Evolutionary conservation across 2,888 invertebrate species (phyloP).

Genomic region (Drosophila greeni): DNA sequence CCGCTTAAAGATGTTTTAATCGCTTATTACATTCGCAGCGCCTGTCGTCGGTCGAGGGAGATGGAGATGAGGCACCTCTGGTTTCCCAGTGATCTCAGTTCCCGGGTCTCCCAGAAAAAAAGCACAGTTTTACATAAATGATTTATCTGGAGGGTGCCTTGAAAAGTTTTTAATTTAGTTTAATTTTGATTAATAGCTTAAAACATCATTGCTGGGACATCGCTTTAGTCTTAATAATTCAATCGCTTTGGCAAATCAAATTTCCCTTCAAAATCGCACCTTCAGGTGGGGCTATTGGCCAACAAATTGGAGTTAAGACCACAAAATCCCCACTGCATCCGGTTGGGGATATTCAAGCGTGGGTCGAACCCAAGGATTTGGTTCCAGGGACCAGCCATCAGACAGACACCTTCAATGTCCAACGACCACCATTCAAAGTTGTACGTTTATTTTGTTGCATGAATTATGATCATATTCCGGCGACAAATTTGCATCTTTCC

Average conservation of each 20-base stretch:
- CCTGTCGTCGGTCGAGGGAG: slow-evolving; percentile 24
- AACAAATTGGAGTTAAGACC: slow-evolving; percentile 29
- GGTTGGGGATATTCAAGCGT: slow-evolving; percentile 40
- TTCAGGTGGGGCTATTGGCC: slow-evolving; percentile 1
- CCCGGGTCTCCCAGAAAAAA: slow-evolving; percentile 3
- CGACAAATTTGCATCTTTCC: slow-evolving; percentile 67
- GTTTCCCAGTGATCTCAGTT: slow-evolving; percentile 46
- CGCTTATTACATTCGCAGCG: slow-evolving; percentile 71
- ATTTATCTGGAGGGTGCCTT: not conserved
- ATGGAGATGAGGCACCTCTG: slow-evolving; percentile 7
- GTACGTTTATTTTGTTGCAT: slow-evolving; percentile 75
- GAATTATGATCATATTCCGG: slow-evolving; percentile 76
- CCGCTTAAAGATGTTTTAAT: slow-evolving; percentile 75
- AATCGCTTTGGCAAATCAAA: slow-evolving; percentile 37
- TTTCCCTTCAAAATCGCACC: slow-evolving; percentile 13
- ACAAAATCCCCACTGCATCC: slow-evolving; percentile 33
- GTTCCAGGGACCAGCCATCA: slow-evolving; percentile 6
- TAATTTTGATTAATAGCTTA: not conserved
- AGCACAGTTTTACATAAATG: not conserved
- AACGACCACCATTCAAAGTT: slow-evolving; percentile 44
- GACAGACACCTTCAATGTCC: slow-evolving; percentile 16
- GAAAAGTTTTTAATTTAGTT: slow-evolving; percentile 20
- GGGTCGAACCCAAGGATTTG: slow-evolving; percentile 31
- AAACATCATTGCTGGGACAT: not conserved
- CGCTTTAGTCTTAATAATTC: not conserved